Conservation (phyloP, 92 coral and sea anemone species). For the Parazoanthus atlanticus region DNA sequence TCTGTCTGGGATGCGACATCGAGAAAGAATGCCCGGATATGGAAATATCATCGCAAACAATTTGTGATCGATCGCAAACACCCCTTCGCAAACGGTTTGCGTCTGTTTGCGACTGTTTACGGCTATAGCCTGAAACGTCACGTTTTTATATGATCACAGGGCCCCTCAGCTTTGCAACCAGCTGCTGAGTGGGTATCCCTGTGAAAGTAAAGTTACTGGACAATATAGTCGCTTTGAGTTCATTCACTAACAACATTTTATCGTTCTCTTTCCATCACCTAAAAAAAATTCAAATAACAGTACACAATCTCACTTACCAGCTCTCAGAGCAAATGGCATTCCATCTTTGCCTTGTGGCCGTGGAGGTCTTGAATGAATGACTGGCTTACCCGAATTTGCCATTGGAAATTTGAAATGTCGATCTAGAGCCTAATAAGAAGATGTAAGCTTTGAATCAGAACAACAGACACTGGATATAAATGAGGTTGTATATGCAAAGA, state of each 20-base stretch:
- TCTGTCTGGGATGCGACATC: too few species aligned
- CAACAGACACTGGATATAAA: neutral
- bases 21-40: too few species aligned
- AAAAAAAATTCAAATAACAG: too few species aligned
- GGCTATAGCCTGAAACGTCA: neutral
- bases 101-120: too few species aligned
- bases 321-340: conserved; percentile 68
- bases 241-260: neutral
- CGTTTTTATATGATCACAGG: neutral
- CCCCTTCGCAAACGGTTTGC: too few species aligned
- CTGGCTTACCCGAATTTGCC: conserved; percentile 53
- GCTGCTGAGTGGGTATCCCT: neutral
- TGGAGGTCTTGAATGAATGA: conserved; percentile 86
- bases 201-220: neutral
- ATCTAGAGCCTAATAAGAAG: conserved; percentile 66
- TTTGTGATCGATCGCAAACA: too few species aligned
- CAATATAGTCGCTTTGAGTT: neutral
- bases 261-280: neutral
- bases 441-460: neutral
- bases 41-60: too few species aligned
- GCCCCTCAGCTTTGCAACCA: neutral
- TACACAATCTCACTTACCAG: conserved; percentile 56
- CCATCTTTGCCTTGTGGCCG: conserved; percentile 82
- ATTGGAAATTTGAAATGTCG: conserved; percentile 74
- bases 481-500: neutral